Evolutionary conservation across 1,140 invertebrate species (phyloP), one percentile per base, ranked within the genome.

Genomic region (Psix sp.): DNA sequence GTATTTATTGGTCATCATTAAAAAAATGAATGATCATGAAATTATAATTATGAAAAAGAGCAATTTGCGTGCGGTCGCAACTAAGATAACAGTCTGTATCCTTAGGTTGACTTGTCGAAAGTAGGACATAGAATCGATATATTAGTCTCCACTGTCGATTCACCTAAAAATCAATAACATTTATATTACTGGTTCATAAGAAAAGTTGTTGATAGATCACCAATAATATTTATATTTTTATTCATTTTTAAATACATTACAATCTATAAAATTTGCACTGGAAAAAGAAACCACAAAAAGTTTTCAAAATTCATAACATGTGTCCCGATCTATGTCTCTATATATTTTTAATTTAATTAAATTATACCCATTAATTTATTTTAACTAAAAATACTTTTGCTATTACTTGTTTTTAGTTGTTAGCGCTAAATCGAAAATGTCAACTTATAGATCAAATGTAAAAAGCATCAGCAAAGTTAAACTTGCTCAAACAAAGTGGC

Each of bases 121-220:
- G 60, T 65, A 65, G 60, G 60, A 54, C 60, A 65, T 51, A 63
- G 60, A 54, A 65, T 65, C 60, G 42, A 65, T 65, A 65, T 48
- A 40, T 56, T 35, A 56, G 49, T 54, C 60, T n/a, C n/a, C n/a
- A n/a, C n/a, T n/a, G n/a, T n/a, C n/a, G n/a, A 40, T 54, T 42
- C 49, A 65, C 49, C 26, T 29, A 18, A 24, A 39, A 65, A 65
- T 65, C 60, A 65, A 65, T 65, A 65, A 26, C 31, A 43, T 42
- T 63, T 18, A 26, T 36, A 16, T 33, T 24, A 21, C 26, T 62
- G 3, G 17, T 26, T 10, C 9, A 29, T 10, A 20, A n/a, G 9
- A 36, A 46, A 48, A 38, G 9, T 57, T 40, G 43, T 16, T 11
- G 13, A 38, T 60, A 24, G 45, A 60, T 60, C 45, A 49, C 49